A percentile compares a stretch with the other conserved stretches of the same genome.
These are phyloP conservation scores for Sphenodon punctatus DNA, from an alignment of 2,797 vertebrate species.

Conservation along the genomic window DNA sequence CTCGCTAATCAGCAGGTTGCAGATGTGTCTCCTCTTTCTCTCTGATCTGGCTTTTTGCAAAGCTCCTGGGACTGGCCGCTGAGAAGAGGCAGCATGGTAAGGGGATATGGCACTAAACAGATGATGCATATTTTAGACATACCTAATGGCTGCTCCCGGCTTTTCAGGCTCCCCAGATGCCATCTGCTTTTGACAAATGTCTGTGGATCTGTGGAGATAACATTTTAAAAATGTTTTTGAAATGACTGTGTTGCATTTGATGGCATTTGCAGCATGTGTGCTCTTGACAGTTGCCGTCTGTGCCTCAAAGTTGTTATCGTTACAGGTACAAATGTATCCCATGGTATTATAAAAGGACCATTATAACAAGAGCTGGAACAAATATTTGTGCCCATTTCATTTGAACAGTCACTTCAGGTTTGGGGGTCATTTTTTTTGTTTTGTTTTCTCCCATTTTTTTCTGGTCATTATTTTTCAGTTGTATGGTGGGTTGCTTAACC, in stretches of 20 bases:
- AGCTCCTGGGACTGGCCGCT: not conserved
- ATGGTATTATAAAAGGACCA: not conserved
- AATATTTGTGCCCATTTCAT: too few species aligned
- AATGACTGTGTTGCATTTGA: conserved; percentile 32
- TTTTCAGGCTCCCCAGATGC: conserved; percentile 42
- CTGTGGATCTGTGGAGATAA: conserved; percentile 31
- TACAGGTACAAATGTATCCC: conserved; percentile 34
- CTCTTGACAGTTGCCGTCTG: conserved; percentile 41
- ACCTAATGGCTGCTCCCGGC: conserved; percentile 40
- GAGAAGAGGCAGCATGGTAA: not conserved
- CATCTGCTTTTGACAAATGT: conserved; percentile 69
- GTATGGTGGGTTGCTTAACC: too few species aligned
- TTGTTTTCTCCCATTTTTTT: too few species aligned
- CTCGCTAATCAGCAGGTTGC: conserved; percentile 43
- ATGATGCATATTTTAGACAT: conserved; percentile 57
- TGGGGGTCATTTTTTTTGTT: too few species aligned
- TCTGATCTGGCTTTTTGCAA: conserved; percentile 30
- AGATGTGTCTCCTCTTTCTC: conserved; percentile 40
- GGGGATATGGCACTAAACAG: conserved; percentile 47
- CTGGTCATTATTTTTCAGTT: too few species aligned
- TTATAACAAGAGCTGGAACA: too few species aligned
- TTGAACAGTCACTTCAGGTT: too few species aligned
- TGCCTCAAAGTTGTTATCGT: not conserved
- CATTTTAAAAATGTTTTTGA: conserved; percentile 62
- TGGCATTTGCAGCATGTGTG: conserved; percentile 42